Evolutionary conservation across 92 coral and sea anemone genomes (phyloP), one percentile per base, ranked within the genome.

Genomic region (Muricea muricata): DNA sequence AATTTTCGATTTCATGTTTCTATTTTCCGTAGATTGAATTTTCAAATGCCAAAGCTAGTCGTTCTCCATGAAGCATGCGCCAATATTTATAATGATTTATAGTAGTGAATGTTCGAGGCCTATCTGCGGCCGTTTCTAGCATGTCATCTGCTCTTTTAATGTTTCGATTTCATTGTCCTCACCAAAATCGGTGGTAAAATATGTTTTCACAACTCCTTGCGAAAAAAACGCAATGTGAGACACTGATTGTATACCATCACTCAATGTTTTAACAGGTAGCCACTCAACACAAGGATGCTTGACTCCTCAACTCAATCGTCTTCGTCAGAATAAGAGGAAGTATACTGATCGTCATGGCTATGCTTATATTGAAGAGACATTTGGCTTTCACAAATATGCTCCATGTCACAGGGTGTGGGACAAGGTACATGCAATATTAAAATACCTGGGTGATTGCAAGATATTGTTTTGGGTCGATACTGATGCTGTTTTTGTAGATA

Each of bases 401-500:
- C 68, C 68, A 13, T 60, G 68, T 60, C 68, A 60, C 68, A 60
- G 68, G 26, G 68, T 60, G 32, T 60, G 68, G 68, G 68, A 60
- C 26, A 60, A 60, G 26, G 68, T 60, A 1, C 68, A 60, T 18
- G 68, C 68, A 60, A 60, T 60, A 6, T 34, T 60, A 8, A 60
- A 60, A 60, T 28, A 60, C 33, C 21, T 60, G 30, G 68, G 33
- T 24, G 68, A 60, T 6, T 60, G 68, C 17, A 23, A 28, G 68
- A 3, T 60, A 9, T 28, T 60, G 28, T 29, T 60, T 18, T 60
- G 68, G 68, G 68, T 60, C 68, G 68, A 60, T 60, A 60, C 68
- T 15, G 68, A 60, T 34, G 68, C 68, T 23, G 34, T 60, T 60
- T 60, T 60, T 14, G 3, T 29, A 14, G 32, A 60, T 29, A 60